phyloP scores from a whole-genome alignment of 2,888 invertebrate genomes.

The Drosophila melanocephala region DNA sequence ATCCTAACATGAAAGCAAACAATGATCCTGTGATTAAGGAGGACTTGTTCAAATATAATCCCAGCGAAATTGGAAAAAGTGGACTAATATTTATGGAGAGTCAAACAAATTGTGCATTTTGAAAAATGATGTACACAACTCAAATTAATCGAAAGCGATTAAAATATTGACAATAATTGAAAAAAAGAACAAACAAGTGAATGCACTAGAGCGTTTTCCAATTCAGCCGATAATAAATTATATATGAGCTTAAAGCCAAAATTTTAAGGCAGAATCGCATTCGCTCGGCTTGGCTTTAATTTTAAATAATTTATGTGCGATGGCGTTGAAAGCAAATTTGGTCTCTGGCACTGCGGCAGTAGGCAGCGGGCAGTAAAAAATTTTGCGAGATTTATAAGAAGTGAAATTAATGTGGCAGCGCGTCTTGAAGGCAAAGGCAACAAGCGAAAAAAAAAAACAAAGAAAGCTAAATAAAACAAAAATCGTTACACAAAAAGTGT shows the following conservation, averaged over 20 bases:
- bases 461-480: slow-evolving; percentile 23
- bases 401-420: slow-evolving; percentile 81
- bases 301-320: slow-evolving; percentile 60
- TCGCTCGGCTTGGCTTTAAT: slow-evolving; percentile 41
- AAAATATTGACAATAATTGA: slow-evolving; percentile 78
- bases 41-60: slow-evolving; percentile 15
- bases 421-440: slow-evolving; percentile 44
- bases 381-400: slow-evolving; percentile 79
- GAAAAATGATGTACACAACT: slow-evolving; percentile 46
- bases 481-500: slow-evolving; percentile 34
- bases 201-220: slow-evolving; percentile 25
- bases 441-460: slow-evolving; percentile 28
- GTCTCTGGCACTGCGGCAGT: slow-evolving; percentile 1
- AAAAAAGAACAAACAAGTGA: slow-evolving; percentile 43
- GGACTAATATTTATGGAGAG: slow-evolving; percentile 29
- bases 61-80: slow-evolving; percentile 40
- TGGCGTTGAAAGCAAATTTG: slow-evolving; percentile 41
- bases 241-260: slow-evolving; percentile 42
- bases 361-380: slow-evolving; percentile 47
- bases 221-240: slow-evolving; percentile 64
- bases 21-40: background rate
- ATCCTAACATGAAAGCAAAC: background rate
- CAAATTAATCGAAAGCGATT: slow-evolving; percentile 69
- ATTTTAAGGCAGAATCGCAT: slow-evolving; percentile 46
- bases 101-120: slow-evolving; percentile 35